Base-by-base conservation (phyloP, 2,797 vertebrate genomes). In the Macropus fuliginosus region DNA sequence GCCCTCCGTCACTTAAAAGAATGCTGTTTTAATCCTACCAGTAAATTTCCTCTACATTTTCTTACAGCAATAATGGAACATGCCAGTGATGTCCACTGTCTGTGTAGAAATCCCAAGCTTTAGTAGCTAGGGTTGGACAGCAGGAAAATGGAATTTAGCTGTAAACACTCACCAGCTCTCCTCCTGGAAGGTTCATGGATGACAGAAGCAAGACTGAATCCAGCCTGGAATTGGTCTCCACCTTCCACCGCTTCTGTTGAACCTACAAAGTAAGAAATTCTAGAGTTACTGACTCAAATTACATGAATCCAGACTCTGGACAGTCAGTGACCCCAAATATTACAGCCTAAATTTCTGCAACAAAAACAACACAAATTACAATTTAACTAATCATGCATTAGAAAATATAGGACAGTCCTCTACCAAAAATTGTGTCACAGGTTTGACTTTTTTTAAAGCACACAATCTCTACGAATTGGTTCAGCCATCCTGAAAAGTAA, bases 201-300 rank as follows among this genome's bases (percentile, higher is more conserved):
- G 99, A 99, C 50, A 99, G 98, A 59, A 99, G 98, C 91, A 99
- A 98, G 89, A 99, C 99, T 0, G 99, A 99, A 97, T 99, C 99
- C 91, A 99, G 98, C 8, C 99, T 98, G 11, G 99, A 99, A 96
- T 99, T 99, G 0, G 99, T 99, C 98, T 99, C 99, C 94, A 99
- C 99, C 97, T 99, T 99, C 99, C 99, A 99, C 5, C 99, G 98
- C 96, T 99, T 99, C 98, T 99, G 99, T 92, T 99, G 99, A 54
- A 99, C 99, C 99, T 99, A 57, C 4, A 14, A 27, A 90, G 52
- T 46, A 50, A 95, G 54, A 74, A 93, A 95, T 27, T 54, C 29
- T 55, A 16, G 34, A 11, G 54, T 14, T 62, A 89, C 40, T 54
- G 0, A 28, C 3, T 0, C 34, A 59, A 1, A 11, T 24, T 31